phyloP scores from a whole-genome alignment of 2,888 invertebrate genomes.

The Sturmia bella region DNA sequence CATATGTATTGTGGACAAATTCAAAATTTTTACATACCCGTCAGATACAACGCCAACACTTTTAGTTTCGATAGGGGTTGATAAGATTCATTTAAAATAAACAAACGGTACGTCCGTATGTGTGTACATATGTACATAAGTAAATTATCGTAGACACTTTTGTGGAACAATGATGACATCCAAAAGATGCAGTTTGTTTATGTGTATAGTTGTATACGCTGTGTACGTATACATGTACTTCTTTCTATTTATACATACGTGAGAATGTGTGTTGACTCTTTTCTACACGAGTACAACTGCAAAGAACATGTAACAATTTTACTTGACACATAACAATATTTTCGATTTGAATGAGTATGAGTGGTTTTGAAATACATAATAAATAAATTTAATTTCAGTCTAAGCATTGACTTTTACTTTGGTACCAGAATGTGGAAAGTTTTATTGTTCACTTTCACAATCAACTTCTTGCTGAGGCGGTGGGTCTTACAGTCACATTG shows the following conservation, averaged over 20 bases:
- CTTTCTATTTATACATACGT: no score
- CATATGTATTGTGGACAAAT: not conserved
- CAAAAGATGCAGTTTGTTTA: conserved; percentile 19
- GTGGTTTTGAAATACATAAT: not conserved
- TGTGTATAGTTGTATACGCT: not conserved
- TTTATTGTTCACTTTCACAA: no score
- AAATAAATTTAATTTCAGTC: not conserved
- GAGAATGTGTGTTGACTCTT: no score
- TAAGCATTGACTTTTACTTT: no score
- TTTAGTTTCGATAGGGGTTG: conserved; percentile 63
- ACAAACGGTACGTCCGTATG: not conserved
- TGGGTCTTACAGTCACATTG: no score
- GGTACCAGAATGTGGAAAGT: no score
- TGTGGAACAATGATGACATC: conserved; percentile 16
- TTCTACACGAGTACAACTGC: no score
- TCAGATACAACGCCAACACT: conserved; percentile 55
- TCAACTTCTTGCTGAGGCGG: no score
- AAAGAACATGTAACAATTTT: conserved; percentile 22
- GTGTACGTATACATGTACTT: not conserved
- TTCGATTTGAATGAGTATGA: conserved; percentile 11
- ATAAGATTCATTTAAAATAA: conserved; percentile 34
- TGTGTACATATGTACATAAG: not conserved
- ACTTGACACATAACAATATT: conserved; percentile 29
- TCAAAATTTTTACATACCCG: conserved; percentile 24
- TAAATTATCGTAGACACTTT: conserved; percentile 7